phyloP scores from a whole-genome alignment of 2,888 invertebrate species.

The Cephus runcator region DNA sequence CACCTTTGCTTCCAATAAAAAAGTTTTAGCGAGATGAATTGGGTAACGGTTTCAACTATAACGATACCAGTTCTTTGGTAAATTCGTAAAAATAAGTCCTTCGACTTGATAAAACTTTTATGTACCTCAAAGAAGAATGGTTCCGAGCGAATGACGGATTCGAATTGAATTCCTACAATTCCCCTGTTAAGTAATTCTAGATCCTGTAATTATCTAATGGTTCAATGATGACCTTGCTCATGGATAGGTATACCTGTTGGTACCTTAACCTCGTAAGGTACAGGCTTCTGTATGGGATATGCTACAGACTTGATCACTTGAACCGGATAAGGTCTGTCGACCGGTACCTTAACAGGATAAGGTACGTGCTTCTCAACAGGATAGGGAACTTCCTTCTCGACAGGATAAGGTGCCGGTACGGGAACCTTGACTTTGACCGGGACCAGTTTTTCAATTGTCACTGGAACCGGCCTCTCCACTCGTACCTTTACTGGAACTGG shows the following conservation, averaged over 20 bases:
- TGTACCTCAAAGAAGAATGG: not conserved
- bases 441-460: slow-evolving; percentile 68
- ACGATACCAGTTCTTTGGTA: not conserved
- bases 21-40: not conserved
- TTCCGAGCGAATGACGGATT: not conserved
- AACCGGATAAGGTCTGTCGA: slow-evolving; percentile 77
- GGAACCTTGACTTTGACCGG: slow-evolving; percentile 60
- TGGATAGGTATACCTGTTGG: slow-evolving; percentile 72
- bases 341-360: slow-evolving; percentile 76
- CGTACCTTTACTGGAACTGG: slow-evolving; percentile 62
- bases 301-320: slow-evolving; percentile 81
- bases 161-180: not conserved
- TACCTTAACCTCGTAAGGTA: slow-evolving; percentile 58
- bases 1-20: not conserved
- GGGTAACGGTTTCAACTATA: not conserved
- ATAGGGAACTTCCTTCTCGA: slow-evolving; percentile 74
- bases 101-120: not conserved
- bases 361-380: slow-evolving; percentile 80
- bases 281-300: slow-evolving; percentile 76
- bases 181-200: not conserved
- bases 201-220: slow-evolving; percentile 65
- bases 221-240: slow-evolving; percentile 69
- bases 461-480: slow-evolving; percentile 76
- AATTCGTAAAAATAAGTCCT: not conserved
- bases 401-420: slow-evolving; percentile 60